Evolutionary conservation across 2,888 invertebrate genomes (phyloP).

Genomic region (Epinotia demarniana): DNA sequence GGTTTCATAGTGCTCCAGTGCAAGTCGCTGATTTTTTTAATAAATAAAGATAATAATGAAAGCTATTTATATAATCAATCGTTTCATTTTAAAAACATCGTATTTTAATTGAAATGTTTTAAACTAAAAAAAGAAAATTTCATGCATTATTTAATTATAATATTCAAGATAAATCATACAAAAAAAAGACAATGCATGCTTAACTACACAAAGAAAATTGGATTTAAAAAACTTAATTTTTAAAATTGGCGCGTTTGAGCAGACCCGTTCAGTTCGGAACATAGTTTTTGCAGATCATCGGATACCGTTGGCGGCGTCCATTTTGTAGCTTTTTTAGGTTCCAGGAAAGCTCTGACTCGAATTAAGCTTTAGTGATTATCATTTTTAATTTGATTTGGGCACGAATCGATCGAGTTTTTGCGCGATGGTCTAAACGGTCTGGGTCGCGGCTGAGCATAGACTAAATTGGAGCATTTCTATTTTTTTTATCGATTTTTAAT

Average conservation of each 20-base stretch:
- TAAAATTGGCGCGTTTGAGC: constrained; percentile 40
- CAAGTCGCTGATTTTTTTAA: no score
- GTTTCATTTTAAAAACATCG: background rate
- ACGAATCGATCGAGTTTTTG: constrained; percentile 56
- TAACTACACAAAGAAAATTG: constrained; percentile 22
- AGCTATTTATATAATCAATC: background rate
- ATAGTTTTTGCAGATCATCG: constrained; percentile 61
- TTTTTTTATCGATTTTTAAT: constrained; percentile 9
- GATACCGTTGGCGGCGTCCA: constrained; percentile 61
- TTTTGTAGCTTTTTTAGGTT: constrained; percentile 66
- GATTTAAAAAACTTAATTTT: constrained; percentile 32
- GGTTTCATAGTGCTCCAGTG: no score
- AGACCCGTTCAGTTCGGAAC: constrained; percentile 31
- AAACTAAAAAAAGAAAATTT: no score
- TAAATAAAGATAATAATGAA: background rate
- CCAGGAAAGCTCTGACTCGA: constrained; percentile 62
- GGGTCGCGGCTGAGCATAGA: constrained; percentile 33
- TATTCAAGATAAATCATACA: no score
- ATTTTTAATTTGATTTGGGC: constrained; percentile 68
- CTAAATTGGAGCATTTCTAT: constrained; percentile 7
- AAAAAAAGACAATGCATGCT: no score
- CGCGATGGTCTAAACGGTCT: constrained; percentile 25
- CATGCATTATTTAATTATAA: no score
- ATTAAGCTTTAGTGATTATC: constrained; percentile 72
- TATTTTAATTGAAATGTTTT: background rate